Conservation (phyloP, 2,888 invertebrate species). For the Mystacides longicornis region DNA sequence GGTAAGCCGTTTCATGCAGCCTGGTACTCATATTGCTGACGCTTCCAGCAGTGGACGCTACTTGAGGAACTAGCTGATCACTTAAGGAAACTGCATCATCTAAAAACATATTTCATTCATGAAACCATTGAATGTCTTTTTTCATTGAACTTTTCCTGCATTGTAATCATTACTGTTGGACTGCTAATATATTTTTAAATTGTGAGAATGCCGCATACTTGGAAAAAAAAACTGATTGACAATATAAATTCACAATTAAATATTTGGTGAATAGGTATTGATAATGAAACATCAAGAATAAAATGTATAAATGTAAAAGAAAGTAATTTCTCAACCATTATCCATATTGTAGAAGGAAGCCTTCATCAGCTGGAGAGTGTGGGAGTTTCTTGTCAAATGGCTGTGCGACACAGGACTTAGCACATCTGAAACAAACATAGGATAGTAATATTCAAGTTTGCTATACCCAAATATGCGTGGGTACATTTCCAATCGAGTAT, state of each 20-base stretch:
- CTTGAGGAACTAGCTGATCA: slow-evolving; percentile 40
- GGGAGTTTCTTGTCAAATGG: slow-evolving; percentile 57
- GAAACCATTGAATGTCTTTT: too few relatives aligned
- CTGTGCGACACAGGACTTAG: slow-evolving; percentile 56
- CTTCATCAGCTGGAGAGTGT: slow-evolving; percentile 75
- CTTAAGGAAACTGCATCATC: slow-evolving; percentile 35
- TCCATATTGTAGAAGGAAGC: slow-evolving; percentile 60
- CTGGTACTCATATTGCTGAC: slow-evolving; percentile 3
- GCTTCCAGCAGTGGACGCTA: slow-evolving; percentile 12
- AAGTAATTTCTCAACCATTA: slow-evolving; percentile 9
- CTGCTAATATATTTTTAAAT: too few relatives aligned
- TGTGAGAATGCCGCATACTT: too few relatives aligned
- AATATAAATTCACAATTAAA: too few relatives aligned
- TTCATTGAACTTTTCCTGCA: too few relatives aligned
- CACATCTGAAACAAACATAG: slow-evolving; percentile 24
- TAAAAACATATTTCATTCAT: too few relatives aligned
- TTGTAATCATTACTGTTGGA: too few relatives aligned
- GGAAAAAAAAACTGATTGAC: too few relatives aligned
- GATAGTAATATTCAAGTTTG: not conserved
- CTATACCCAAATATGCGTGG: not conserved
- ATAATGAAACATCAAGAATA: too few relatives aligned
- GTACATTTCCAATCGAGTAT: not conserved
- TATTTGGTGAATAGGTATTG: too few relatives aligned
- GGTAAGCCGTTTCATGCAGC: not conserved
- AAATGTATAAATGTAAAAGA: not conserved